phyloP scores from a whole-genome alignment of 2,113 vertebrate genomes.

The Erythrocercus mccallii region DNA sequence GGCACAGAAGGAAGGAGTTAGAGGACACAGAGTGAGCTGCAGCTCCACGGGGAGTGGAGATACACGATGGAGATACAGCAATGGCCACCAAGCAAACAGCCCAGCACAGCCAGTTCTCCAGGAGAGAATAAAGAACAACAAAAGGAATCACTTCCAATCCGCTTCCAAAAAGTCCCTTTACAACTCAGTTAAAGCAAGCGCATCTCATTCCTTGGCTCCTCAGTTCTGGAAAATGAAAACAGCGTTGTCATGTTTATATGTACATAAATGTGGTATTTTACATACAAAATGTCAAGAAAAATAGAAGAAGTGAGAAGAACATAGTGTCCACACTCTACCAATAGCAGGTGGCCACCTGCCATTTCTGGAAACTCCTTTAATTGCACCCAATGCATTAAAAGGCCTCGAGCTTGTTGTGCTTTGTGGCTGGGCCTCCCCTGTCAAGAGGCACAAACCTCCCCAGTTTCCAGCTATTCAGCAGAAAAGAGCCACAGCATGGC shows the following conservation, averaged over 20 bases:
- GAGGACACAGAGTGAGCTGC: background rate
- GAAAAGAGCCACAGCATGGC: background rate
- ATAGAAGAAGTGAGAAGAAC: background rate
- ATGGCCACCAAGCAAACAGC: background rate
- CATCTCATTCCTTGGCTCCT: background rate
- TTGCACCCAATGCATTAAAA: background rate
- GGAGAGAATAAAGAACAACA: background rate
- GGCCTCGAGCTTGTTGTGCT: background rate
- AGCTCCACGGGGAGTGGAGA: fast-evolving
- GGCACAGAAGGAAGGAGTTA: background rate
- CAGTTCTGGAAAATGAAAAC: background rate
- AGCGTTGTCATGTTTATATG: fast-evolving
- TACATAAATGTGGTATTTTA: background rate
- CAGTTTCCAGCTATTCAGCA: background rate
- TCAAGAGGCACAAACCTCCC: background rate
- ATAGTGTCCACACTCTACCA: background rate
- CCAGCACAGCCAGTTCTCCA: background rate
- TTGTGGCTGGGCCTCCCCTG: background rate
- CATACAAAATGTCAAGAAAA: background rate
- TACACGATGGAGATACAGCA: fast-evolving
- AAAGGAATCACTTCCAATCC: background rate
- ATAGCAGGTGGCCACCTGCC: background rate
- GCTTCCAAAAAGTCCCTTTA: background rate
- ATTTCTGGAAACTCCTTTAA: background rate
- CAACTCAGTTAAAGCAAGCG: background rate